These are phyloP conservation scores for Watsonalla cultraria DNA, from an alignment of 2,888 invertebrate genomes.

Conservation along the genomic window DNA sequence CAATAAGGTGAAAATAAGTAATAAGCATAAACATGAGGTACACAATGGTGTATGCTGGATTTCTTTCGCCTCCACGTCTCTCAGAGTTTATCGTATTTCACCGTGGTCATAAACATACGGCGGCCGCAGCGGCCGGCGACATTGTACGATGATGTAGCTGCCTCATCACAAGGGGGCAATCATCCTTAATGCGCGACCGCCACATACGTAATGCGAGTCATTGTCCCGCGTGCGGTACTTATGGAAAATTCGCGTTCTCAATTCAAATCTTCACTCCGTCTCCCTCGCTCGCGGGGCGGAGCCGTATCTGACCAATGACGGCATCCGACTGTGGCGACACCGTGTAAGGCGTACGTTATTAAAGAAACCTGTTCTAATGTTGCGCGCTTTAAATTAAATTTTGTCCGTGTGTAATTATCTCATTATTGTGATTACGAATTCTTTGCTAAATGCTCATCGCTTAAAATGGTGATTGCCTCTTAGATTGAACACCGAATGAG, in stretches of 20 bases:
- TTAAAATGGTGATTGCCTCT: conserved; percentile 67
- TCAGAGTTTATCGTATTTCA: conserved; percentile 71
- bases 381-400: conserved; percentile 79
- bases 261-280: conserved; percentile 77
- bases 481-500: conserved; percentile 48
- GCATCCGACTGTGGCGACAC: conserved; percentile 72
- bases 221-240: conserved; percentile 77
- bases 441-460: conserved; percentile 73
- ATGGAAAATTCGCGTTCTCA: conserved; percentile 79
- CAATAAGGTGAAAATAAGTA: conserved; percentile 71
- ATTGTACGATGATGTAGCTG: conserved; percentile 75
- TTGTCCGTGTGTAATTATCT: conserved; percentile 79
- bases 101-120: conserved; percentile 65
- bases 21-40: conserved; percentile 70
- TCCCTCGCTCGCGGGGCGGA: conserved; percentile 77
- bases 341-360: conserved; percentile 78
- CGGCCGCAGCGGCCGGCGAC: conserved; percentile 66
- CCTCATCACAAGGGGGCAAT: conserved; percentile 78
- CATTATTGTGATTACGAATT: conserved; percentile 78
- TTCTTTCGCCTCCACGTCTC: conserved; percentile 72
- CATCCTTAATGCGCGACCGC: conserved; percentile 76
- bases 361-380: conserved; percentile 80
- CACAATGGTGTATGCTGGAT: conserved; percentile 66
- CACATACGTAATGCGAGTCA: conserved; percentile 79
- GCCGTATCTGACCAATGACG: conserved; percentile 74